phyloP scores from a whole-genome alignment of 2,888 invertebrate species.

The Stenodera caucasica region DNA sequence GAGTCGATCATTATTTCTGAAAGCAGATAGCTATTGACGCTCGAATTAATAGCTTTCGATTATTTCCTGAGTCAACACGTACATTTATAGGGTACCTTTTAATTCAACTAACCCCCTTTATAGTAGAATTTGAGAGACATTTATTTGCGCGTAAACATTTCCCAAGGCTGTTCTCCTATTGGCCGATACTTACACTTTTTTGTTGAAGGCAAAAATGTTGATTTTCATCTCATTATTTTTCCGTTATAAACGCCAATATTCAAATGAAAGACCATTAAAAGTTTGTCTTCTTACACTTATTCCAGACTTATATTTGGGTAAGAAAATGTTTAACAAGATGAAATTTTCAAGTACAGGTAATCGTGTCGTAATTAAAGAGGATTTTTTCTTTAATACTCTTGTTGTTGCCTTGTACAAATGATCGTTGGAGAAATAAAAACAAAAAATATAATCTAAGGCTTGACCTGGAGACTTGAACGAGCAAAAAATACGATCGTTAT shows the following conservation, averaged over 20 bases:
- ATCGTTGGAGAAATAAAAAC: neutral
- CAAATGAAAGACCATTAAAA: constrained; percentile 44
- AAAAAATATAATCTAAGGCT: neutral
- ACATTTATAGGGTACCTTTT: constrained; percentile 39
- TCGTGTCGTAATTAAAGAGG: constrained; percentile 9
- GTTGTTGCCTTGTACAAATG: neutral
- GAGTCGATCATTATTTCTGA: constrained; percentile 51
- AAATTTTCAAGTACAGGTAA: constrained; percentile 15
- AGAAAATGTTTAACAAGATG: constrained; percentile 9
- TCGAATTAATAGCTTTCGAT: constrained; percentile 54
- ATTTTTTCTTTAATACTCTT: neutral
- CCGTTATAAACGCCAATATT: constrained; percentile 39
- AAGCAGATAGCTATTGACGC: constrained; percentile 50
- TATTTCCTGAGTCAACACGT: constrained; percentile 51
- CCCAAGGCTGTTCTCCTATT: neutral
- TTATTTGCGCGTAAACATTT: constrained; percentile 22
- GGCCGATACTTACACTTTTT: neutral
- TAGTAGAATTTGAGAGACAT: constrained; percentile 2
- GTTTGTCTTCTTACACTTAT: constrained; percentile 33
- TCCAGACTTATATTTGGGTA: neutral
- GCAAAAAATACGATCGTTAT: constrained; percentile 15
- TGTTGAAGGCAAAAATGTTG: constrained; percentile 23
- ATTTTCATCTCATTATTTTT: constrained; percentile 42
- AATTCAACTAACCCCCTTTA: constrained; percentile 17
- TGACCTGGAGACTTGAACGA: constrained; percentile 8